Conservation (phyloP, 92 coral and sea anemone species). For the Pocillopora meandrina region DNA sequence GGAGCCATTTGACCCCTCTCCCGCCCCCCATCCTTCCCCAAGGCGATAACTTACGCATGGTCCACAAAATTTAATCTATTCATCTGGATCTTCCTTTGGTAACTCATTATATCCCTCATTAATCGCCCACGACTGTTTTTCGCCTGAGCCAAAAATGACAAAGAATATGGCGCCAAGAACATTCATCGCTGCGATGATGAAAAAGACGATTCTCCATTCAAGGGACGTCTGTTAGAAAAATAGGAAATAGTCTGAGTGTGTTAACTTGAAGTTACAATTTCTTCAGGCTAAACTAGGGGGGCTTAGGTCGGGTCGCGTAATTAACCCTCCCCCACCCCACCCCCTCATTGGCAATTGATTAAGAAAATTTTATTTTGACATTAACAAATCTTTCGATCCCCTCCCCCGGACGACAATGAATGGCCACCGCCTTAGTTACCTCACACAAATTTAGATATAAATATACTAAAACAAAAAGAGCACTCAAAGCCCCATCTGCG, state of each 20-base stretch:
- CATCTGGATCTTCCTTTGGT: background rate
- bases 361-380: no score
- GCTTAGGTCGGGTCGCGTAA: no score
- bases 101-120: background rate
- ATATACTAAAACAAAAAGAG: no score
- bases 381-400: no score
- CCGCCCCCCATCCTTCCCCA: no score
- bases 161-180: slow-evolving; percentile 60
- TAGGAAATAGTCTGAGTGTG: background rate
- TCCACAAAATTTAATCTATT: no score
- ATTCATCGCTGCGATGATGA: slow-evolving; percentile 71
- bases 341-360: background rate
- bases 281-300: background rate
- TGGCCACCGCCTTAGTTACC: no score
- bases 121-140: slow-evolving; percentile 72
- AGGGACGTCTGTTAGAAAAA: slow-evolving; percentile 57
- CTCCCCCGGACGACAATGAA: no score
- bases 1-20: no score
- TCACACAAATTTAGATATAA: no score
- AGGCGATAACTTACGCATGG: no score
- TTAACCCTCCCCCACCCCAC: background rate
- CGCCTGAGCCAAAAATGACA: slow-evolving; percentile 70
- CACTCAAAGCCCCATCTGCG: background rate
- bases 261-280: no score
- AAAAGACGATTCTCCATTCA: slow-evolving; percentile 87